Base-by-base conservation (phyloP, 2,113 vertebrate species). In the Morphnarchus princeps region DNA sequence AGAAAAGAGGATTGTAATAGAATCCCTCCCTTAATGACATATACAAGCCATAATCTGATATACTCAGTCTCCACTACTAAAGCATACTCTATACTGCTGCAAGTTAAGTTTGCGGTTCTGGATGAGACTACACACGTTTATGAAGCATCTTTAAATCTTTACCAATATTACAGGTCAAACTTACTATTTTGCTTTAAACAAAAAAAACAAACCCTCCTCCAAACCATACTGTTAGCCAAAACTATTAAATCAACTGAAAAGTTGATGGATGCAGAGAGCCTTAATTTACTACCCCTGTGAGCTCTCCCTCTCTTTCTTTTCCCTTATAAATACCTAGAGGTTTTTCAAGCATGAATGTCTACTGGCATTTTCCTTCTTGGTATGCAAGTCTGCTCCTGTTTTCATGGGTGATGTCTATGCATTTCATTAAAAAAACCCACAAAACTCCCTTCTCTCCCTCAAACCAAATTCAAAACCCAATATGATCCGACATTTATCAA, bases 381-480 rank as follows among this genome's bases (percentile, higher is more conserved):
- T 82, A 34, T 77, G 78, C 87, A 95, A 94, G 89, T 79, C 89
- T 88, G 50, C 54, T 93, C 87, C 57, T 94, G 78, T 89, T 95
- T 94, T 87, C 73, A 77, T 43, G n/a, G 54, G 62, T 45, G 43
- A 76, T 54, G 40, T 65, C 74, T 91, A 45, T 10, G 17, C 45
- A 72, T 57, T 92, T 93, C 47, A 67, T 36, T 67, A 34, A 34
- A 66, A 26, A 50, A 82, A 52, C 16, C 18, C 25, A 19, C 52
- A 38, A 40, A 86, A 72, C 19, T 34, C 19, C 28, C 40, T 87
- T 55, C 47, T 45, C 34, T 92, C 40, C 45, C 76, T 86, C 82
- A 94, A 91, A 87, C 24, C 43, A 72, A 77, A 92, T 73, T 36
- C 54, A 80, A 79, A 38, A 11, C 8, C 24, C 43, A 82, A 2